phyloP scores from a whole-genome alignment of 2,113 vertebrate genomes.

The Tragelaphus scriptus region DNA sequence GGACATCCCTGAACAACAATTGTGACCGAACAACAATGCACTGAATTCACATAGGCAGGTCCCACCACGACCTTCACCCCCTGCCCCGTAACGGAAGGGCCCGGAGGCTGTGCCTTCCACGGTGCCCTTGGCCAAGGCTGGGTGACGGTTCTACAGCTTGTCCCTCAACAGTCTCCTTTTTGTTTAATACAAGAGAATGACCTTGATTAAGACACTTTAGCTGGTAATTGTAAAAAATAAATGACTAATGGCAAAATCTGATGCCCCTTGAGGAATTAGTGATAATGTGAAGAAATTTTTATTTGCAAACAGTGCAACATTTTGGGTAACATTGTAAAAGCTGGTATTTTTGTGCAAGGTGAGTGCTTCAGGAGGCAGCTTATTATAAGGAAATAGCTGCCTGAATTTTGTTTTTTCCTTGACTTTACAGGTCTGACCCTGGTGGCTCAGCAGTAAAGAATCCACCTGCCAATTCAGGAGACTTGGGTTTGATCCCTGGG shows the following conservation, averaged over 20 bases:
- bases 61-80: fast-evolving
- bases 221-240: background rate
- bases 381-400: background rate
- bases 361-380: background rate
- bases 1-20: background rate
- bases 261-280: background rate
- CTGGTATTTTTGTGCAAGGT: background rate
- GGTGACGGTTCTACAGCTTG: background rate
- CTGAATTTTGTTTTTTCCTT: background rate
- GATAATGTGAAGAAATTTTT: background rate
- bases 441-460: background rate
- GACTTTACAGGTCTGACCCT: background rate
- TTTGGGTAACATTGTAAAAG: background rate
- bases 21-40: background rate
- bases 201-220: background rate
- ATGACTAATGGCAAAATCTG: background rate
- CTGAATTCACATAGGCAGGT: background rate
- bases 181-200: background rate
- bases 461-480: background rate
- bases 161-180: background rate
- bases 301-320: background rate
- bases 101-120: fast-evolving
- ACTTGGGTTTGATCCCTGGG: background rate
- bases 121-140: background rate
- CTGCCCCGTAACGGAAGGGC: fast-evolving